phyloP scores from a whole-genome alignment of 2,888 invertebrate genomes.

The Tineola bisselliella region DNA sequence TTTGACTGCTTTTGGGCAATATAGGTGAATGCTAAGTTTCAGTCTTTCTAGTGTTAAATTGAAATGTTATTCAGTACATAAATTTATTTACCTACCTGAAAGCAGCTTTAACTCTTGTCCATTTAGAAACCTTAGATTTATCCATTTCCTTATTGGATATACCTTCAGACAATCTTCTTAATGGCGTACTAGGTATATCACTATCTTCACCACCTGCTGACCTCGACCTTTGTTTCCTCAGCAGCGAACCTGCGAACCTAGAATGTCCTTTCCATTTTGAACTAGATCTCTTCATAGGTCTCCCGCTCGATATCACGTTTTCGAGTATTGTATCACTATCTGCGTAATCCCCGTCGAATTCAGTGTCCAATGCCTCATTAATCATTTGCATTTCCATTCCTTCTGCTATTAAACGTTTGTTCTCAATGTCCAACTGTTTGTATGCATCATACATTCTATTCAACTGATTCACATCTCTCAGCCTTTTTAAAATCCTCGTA shows the following conservation, averaged over 20 bases:
- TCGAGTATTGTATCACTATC: constrained; percentile 72
- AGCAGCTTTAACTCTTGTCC: constrained; percentile 90
- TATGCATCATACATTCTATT: constrained; percentile 72
- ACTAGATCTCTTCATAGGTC: constrained; percentile 57
- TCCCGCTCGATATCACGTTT: constrained; percentile 68
- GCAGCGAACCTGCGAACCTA: constrained; percentile 57
- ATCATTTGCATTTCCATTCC: constrained; percentile 45
- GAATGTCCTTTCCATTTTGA: constrained; percentile 60
- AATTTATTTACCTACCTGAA: constrained; percentile 72
- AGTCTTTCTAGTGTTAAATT: too few species aligned
- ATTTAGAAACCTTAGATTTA: constrained; percentile 79
- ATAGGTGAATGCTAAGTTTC: too few species aligned
- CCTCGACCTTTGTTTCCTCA: constrained; percentile 72
- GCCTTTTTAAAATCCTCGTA: constrained; percentile 71
- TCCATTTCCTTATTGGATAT: constrained; percentile 53
- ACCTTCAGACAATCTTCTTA: constrained; percentile 50
- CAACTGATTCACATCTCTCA: constrained; percentile 77
- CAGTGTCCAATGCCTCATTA: constrained; percentile 62
- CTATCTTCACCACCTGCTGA: constrained; percentile 74
- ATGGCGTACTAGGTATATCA: constrained; percentile 45
- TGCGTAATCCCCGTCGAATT: constrained; percentile 71
- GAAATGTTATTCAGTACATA: too few species aligned
- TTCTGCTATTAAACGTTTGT: constrained; percentile 43
- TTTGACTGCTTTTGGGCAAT: too few species aligned
- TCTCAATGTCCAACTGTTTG: constrained; percentile 55